These are phyloP conservation scores for Acanthornis magna DNA, from an alignment of 2,797 vertebrate species.

Conservation along the genomic window DNA sequence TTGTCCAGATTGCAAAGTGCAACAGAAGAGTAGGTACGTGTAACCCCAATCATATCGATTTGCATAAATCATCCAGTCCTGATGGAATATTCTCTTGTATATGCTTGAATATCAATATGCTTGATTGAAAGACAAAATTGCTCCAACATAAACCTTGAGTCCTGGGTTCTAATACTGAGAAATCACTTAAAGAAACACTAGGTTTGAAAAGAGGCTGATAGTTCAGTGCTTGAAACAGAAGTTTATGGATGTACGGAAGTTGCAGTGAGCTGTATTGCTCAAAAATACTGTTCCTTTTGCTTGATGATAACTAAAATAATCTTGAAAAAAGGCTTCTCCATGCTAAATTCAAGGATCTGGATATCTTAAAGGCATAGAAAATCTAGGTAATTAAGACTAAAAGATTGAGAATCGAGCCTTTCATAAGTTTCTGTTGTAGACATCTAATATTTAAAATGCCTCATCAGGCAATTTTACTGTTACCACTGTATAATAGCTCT, in stretches of 20 bases:
- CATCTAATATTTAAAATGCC: neutral
- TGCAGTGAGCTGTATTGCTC: neutral
- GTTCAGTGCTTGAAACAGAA: neutral
- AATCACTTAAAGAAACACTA: neutral
- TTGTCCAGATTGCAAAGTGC: neutral
- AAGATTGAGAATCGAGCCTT: neutral
- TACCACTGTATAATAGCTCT: neutral
- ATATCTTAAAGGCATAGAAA: neutral
- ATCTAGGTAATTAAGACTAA: neutral
- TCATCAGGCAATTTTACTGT: neutral
- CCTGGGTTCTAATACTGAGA: neutral
- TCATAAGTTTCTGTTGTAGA: neutral
- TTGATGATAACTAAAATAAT: neutral
- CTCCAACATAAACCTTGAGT: neutral
- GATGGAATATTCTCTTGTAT: neutral
- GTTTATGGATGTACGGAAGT: neutral
- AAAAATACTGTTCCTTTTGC: neutral
- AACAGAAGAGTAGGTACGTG: neutral
- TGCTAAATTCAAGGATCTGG: neutral
- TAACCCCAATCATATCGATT: neutral
- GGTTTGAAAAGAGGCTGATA: neutral
- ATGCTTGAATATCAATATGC: no score
- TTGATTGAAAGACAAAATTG: slow-evolving; percentile 34
- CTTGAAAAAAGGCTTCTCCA: neutral
- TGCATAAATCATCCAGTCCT: neutral